Evolutionary conservation across 2,888 invertebrate genomes (phyloP).

Genomic region (Brenthis hecate): DNA sequence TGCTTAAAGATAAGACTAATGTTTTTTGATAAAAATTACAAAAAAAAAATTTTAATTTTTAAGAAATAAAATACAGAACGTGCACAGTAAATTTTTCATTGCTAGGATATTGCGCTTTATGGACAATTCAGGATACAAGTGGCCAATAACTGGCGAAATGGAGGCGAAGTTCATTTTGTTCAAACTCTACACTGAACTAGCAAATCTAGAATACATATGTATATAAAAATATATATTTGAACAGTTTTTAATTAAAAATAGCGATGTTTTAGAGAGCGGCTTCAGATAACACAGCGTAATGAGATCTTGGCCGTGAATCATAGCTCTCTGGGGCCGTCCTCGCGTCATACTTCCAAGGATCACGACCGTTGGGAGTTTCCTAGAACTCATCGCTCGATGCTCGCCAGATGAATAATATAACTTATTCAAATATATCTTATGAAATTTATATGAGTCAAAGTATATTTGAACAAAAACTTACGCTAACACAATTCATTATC

Average conservation of each 20-base stretch:
- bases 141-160: conserved; percentile 66
- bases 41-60: conserved; percentile 3
- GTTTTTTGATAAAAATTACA: conserved; percentile 2
- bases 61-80: conserved; percentile 7
- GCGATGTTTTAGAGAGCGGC: conserved; percentile 52
- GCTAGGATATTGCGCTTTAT: conserved; percentile 70
- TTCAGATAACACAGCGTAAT: conserved; percentile 68
- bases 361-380: conserved; percentile 64
- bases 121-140: conserved; percentile 65
- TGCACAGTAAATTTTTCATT: conserved; percentile 47
- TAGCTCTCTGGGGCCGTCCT: conserved; percentile 62
- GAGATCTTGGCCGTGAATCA: conserved; percentile 68
- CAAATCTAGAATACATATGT: conserved; percentile 21
- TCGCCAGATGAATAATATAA: conserved; percentile 35
- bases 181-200: conserved; percentile 30
- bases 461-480: background rate
- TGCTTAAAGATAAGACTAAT: conserved; percentile 11
- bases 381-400: conserved; percentile 49
- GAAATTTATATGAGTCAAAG: background rate
- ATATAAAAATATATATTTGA: conserved; percentile 21
- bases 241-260: conserved; percentile 55
- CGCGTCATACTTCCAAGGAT: conserved; percentile 67
- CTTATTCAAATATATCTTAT: conserved; percentile 26
- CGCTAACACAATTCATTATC: no score
- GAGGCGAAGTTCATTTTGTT: conserved; percentile 58